These are phyloP conservation scores for Stegodyphus mimosarum DNA, from an alignment of 1,140 invertebrate genomes.

Conservation along the genomic window DNA sequence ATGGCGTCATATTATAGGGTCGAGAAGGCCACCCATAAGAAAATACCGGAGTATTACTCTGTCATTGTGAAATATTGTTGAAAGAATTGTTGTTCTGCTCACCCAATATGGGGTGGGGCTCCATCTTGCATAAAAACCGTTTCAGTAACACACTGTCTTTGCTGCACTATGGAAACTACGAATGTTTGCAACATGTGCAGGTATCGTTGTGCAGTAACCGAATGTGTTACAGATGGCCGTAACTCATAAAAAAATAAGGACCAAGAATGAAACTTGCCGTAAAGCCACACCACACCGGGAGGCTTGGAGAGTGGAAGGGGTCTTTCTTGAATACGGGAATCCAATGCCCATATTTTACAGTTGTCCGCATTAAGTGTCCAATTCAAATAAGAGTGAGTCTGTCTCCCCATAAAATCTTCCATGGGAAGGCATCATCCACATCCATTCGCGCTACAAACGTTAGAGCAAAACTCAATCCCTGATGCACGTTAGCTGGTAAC, in stretches of 20 bases:
- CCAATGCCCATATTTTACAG: neutral
- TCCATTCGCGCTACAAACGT: neutral
- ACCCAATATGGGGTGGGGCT: neutral
- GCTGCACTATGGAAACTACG: neutral
- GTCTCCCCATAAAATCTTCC: neutral
- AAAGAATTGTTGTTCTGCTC: neutral
- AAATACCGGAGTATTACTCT: neutral
- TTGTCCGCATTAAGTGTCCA: neutral
- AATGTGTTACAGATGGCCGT: neutral
- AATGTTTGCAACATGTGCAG: neutral
- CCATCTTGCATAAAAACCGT: slow-evolving; percentile 1
- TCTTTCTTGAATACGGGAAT: neutral
- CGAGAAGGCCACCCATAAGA: neutral
- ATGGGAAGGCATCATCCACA: neutral
- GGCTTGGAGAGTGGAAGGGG: neutral
- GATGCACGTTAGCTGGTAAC: neutral
- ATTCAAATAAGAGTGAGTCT: neutral
- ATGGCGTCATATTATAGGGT: neutral
- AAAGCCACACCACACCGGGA: neutral
- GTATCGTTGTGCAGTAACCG: neutral
- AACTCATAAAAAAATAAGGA: neutral
- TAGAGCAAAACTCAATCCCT: neutral
- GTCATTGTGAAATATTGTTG: neutral
- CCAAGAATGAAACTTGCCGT: neutral
- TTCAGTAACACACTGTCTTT: neutral